A percentile compares a stretch with the other conserved stretches of the same genome.
phyloP scores from a whole-genome alignment of 2,888 invertebrate genomes.

The Macaria notata region DNA sequence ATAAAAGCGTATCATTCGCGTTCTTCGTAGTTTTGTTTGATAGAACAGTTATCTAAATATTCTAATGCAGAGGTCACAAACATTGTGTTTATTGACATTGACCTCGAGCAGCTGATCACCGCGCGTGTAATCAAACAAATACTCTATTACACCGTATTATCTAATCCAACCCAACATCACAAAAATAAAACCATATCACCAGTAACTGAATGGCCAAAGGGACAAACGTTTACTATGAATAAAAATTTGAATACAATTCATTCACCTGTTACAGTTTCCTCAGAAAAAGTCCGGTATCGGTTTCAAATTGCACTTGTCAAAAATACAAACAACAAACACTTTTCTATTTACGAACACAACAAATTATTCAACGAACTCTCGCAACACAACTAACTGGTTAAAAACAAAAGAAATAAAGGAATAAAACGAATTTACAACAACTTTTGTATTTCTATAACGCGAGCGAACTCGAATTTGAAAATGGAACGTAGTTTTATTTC shows the following conservation, averaged over 20 bases:
- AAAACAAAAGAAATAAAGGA: background rate
- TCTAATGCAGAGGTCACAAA: no score
- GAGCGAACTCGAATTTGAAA: no score
- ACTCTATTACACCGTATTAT: no score
- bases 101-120: no score
- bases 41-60: no score
- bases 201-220: background rate
- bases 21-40: no score
- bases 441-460: background rate
- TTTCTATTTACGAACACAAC: background rate
- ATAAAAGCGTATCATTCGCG: no score
- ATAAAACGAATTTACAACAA: background rate
- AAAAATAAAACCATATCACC: no score
- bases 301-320: background rate
- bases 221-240: background rate
- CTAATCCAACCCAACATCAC: no score
- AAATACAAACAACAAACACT: background rate
- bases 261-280: slow-evolving; percentile 5
- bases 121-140: no score
- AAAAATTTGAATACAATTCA: slow-evolving; percentile 2
- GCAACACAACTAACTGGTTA: background rate
- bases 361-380: background rate
- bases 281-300: slow-evolving; percentile 2
- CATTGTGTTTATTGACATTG: no score
- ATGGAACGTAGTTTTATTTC: no score